These are phyloP conservation scores for Spermophilus dauricus DNA, from an alignment of 2,113 vertebrate species.

Conservation along the genomic window DNA sequence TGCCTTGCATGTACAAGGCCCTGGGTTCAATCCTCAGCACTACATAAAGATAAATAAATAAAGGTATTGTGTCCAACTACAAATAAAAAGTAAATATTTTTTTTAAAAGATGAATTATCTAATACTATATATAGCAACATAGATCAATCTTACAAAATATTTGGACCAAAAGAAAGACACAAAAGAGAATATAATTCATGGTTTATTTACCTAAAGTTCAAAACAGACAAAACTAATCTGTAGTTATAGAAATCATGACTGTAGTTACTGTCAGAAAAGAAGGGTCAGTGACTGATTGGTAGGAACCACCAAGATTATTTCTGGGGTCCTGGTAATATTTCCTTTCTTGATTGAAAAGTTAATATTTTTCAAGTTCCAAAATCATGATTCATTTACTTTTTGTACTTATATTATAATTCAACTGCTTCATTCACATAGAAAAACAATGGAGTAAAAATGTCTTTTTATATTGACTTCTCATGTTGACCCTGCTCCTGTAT, in stretches of 20 bases:
- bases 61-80: too few relatives aligned
- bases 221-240: neutral
- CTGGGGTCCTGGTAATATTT: neutral
- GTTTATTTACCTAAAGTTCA: constrained; percentile 14
- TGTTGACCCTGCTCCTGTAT: neutral
- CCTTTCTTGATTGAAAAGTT: neutral
- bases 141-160: neutral
- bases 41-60: too few relatives aligned
- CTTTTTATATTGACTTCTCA: neutral
- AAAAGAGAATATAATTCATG: neutral
- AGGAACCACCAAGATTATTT: neutral
- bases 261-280: neutral
- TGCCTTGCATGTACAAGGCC: too few relatives aligned
- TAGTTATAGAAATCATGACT: neutral
- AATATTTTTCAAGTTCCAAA: constrained; percentile 2
- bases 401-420: constrained; percentile 10
- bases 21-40: too few relatives aligned
- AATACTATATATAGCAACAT: neutral
- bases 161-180: neutral
- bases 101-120: neutral
- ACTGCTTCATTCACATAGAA: neutral
- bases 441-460: neutral
- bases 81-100: too few relatives aligned
- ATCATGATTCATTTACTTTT: neutral
- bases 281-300: neutral